Base-by-base conservation (phyloP, 2,888 invertebrate species). In the Tenthredo amoena region DNA sequence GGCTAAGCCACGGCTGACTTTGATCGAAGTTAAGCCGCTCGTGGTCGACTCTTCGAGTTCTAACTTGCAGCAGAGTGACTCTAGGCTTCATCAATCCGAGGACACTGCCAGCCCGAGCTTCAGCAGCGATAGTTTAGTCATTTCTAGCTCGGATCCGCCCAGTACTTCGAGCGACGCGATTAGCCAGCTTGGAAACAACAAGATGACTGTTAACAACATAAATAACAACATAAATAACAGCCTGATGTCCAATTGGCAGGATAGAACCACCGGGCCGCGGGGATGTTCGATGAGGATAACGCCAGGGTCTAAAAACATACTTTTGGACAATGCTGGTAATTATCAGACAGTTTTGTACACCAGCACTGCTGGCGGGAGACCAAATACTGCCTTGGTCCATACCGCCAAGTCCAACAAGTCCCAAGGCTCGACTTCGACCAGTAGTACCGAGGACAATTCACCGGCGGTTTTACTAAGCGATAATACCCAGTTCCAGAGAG, bases 211-310 rank as follows among this genome's bases (percentile, higher is more conserved):
- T 15, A 88, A 86, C 34, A 87, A 50, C 18, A 4, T 77, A 34
- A 77, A 81, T 7, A 83, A 65, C 26, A 84, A 85, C 58, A 87
- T 86, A 18, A 87, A 85, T 43, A 87, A 87, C 47, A 86, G 76
- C 3, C 72, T 85, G 12, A 90, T 88, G 85, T 72, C 89, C 0
- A 87, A 50, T 21, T 87, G 85, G 85, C 90, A 91, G 71, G 90
- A 88, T 43, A 87, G 89, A 83, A 50, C 88, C 2, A 84, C 88
- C 26, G 97, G 97, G 0, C 97, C 97, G 1, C 95, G 97, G 87
- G 96, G 97, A 89, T 97, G 97, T 90, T 96, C 97, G 83, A 95
- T 97, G 91, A 95, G 97, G 58, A 95, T 97, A 89, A 97, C 97
- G 90, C 96, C 96, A 7, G 97, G 97, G 7, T 96, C 97, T 15